Percentiles rank a stretch among this genome's conserved stretches.
Conservation (phyloP, 2,113 vertebrate genomes). For the Notarius quadriscutis region DNA sequence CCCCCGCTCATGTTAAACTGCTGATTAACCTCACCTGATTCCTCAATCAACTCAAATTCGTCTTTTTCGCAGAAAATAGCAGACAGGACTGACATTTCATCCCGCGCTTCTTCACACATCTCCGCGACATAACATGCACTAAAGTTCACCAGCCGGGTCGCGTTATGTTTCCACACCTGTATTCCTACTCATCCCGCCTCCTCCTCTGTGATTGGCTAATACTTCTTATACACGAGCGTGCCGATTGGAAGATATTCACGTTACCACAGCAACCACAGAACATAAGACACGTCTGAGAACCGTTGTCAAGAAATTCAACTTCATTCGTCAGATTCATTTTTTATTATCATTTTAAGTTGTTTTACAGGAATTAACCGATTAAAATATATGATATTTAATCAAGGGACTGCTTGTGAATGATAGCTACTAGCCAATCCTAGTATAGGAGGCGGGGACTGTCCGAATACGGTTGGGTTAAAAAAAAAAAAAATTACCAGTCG, state of each 20-base stretch:
- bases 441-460: background rate
- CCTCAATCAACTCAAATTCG: slow-evolving; percentile 74
- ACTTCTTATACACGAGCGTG: background rate
- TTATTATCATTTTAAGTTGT: background rate
- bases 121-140: background rate
- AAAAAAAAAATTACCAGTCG: background rate
- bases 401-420: background rate
- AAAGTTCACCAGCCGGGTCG: background rate
- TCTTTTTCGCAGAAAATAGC: slow-evolving; percentile 78
- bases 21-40: slow-evolving; percentile 72
- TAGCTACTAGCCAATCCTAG: background rate
- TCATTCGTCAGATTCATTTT: background rate
- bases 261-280: background rate
- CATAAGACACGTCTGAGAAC: background rate
- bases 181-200: background rate
- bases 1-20: background rate
- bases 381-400: background rate
- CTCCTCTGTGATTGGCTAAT: background rate
- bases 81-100: slow-evolving; percentile 74
- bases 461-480: background rate
- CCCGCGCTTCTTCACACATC: slow-evolving; percentile 68
- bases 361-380: background rate
- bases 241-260: background rate
- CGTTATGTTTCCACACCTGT: background rate
- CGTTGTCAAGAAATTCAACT: background rate